Conservation (phyloP, 1,140 invertebrate genomes). For the Protaetia brevitarsis region DNA sequence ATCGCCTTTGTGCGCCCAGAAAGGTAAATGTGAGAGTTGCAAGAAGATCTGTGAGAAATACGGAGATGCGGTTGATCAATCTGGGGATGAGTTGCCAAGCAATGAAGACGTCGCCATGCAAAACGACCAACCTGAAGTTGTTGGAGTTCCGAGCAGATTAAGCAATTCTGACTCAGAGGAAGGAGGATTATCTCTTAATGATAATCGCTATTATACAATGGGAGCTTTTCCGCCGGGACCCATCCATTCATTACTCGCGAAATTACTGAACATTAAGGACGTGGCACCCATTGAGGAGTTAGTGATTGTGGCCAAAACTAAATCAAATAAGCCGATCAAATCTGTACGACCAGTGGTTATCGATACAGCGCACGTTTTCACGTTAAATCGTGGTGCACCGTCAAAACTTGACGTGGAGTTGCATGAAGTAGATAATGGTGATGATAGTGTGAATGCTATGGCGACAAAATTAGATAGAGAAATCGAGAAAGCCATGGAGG, state of each 20-base stretch:
- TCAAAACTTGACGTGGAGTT: constrained; percentile 27
- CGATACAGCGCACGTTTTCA: constrained; percentile 32
- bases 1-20: not conserved
- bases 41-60: not conserved
- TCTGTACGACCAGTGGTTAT: constrained; percentile 29
- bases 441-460: constrained; percentile 11
- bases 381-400: constrained; percentile 21
- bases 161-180: not conserved
- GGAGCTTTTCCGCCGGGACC: constrained; percentile 28
- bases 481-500: constrained; percentile 28
- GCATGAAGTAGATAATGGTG: constrained; percentile 24
- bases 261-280: constrained; percentile 26
- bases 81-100: not conserved
- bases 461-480: constrained; percentile 30
- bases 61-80: not conserved
- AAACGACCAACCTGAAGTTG: not conserved
- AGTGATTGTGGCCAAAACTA: constrained; percentile 28
- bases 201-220: constrained; percentile 29
- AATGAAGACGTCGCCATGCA: not conserved
- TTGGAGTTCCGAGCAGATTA: not conserved
- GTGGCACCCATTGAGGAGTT: constrained; percentile 20
- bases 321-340: constrained; percentile 14
- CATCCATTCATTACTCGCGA: constrained; percentile 20
- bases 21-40: not conserved
- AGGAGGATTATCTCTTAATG: not conserved